Percentiles rank a stretch among this genome's conserved stretches.
Evolutionary conservation across 2,888 invertebrate species (phyloP).

Genomic region (Drosophila tripunctata): DNA sequence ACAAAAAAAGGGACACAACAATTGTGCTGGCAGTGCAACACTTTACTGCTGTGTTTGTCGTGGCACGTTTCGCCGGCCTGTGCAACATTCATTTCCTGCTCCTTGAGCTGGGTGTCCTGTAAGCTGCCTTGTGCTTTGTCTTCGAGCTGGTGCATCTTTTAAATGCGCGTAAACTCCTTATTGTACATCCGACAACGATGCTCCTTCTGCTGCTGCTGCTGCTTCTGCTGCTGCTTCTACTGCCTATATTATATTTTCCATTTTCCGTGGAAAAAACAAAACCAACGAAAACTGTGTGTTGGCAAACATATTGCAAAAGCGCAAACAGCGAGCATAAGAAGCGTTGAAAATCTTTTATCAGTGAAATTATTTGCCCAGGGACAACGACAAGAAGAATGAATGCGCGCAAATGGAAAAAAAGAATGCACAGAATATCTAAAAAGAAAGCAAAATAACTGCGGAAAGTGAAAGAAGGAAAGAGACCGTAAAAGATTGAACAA

Average conservation of each 20-base stretch:
- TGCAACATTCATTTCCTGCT: constrained; percentile 73
- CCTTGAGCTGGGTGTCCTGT: constrained; percentile 22
- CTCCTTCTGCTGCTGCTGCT: constrained; percentile 6
- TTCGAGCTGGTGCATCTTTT: constrained; percentile 41
- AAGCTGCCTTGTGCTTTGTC: constrained; percentile 24
- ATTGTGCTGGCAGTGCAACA: constrained; percentile 20
- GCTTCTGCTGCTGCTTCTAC: constrained; percentile 1
- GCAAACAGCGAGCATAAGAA: constrained; percentile 75
- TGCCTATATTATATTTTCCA: constrained; percentile 50
- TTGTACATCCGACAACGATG: constrained; percentile 48
- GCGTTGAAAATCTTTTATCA: constrained; percentile 80
- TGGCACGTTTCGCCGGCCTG: constrained; percentile 65
- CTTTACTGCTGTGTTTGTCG: constrained; percentile 29
- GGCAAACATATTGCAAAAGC: constrained; percentile 74
- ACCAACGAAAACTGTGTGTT: constrained; percentile 31
- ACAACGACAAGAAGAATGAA: constrained; percentile 53
- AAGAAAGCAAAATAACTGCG: constrained; percentile 20
- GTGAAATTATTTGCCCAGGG: constrained; percentile 78
- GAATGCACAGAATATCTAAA: constrained; percentile 7
- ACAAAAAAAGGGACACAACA: constrained; percentile 23
- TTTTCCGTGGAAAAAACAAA: constrained; percentile 38
- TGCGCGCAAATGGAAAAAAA: constrained; percentile 40
- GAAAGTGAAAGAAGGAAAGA: constrained; percentile 16
- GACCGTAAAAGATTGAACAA: neutral
- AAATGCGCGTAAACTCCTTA: constrained; percentile 78